These are phyloP conservation scores for Unio pictorum DNA, from an alignment of 2,888 invertebrate species.

Conservation along the genomic window DNA sequence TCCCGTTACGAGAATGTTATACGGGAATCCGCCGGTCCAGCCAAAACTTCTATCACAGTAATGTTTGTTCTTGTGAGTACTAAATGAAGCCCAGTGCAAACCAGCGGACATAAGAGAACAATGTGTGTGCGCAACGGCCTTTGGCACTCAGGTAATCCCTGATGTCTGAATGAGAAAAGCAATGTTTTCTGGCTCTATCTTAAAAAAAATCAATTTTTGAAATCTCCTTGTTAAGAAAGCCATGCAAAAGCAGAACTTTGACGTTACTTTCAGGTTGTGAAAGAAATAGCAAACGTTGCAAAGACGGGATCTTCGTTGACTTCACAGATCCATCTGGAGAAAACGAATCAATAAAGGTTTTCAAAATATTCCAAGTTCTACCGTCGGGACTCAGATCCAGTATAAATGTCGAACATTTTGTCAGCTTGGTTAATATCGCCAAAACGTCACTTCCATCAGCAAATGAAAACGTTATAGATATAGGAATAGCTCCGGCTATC, in stretches of 20 bases:
- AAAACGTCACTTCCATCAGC: slow-evolving; percentile 1
- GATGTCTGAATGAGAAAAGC: slow-evolving; percentile 3
- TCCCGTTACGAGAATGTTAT: no score
- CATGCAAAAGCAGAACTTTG: neutral
- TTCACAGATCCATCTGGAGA: slow-evolving; percentile 1
- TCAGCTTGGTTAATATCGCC: slow-evolving; percentile 2
- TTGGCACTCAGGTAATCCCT: slow-evolving; percentile 2
- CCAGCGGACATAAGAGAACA: no score
- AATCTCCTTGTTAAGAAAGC: neutral
- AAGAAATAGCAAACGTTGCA: slow-evolving; percentile 1
- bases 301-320: neutral
- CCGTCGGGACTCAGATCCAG: slow-evolving; percentile 13
- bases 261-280: neutral
- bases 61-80: no score
- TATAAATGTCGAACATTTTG: slow-evolving; percentile 10
- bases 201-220: neutral
- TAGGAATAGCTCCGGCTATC: slow-evolving; percentile 1
- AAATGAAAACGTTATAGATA: slow-evolving; percentile 1
- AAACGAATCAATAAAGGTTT: slow-evolving; percentile 4
- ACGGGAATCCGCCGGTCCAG: no score
- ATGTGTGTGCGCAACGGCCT: no score
- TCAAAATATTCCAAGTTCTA: slow-evolving; percentile 13
- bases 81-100: no score
- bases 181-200: neutral
- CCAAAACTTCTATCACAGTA: no score